Evolutionary conservation across 2,113 vertebrate genomes (phyloP).

Genomic region (Sinocyclocheilus rhinocerous): DNA sequence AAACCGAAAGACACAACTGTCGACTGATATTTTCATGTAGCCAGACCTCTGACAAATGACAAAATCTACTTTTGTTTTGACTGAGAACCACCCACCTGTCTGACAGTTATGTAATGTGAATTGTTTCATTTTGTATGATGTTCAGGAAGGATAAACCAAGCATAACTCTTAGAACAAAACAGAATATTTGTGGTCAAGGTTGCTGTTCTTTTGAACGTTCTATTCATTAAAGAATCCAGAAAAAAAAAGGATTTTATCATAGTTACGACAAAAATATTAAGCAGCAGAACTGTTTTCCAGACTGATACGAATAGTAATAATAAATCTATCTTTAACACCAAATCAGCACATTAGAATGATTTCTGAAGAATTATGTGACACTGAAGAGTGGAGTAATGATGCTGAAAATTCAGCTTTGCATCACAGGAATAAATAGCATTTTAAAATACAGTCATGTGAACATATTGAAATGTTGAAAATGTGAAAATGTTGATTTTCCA

Average conservation of each 20-base stretch:
- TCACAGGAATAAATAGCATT: neutral
- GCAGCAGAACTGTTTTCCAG: neutral
- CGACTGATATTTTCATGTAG: neutral
- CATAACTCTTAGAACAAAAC: neutral
- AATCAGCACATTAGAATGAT: neutral
- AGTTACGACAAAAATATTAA: no score
- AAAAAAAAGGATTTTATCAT: neutral
- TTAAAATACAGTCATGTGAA: no score
- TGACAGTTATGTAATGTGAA: neutral
- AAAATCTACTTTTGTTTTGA: neutral
- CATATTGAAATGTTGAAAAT: no score
- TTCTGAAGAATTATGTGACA: neutral
- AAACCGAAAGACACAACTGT: slow-evolving; percentile 1
- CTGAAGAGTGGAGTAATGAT: neutral
- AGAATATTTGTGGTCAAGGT: neutral
- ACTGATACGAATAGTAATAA: neutral
- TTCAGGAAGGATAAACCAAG: neutral
- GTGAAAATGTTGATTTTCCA: no score
- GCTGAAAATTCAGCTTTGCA: neutral
- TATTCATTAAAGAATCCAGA: neutral
- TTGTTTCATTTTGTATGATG: neutral
- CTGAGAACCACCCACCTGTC: neutral
- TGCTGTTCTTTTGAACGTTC: neutral
- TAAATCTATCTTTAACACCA: neutral
- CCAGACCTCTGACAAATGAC: neutral